Conservation (phyloP, 2,888 invertebrate genomes). For the Xylota sylvarum region DNA sequence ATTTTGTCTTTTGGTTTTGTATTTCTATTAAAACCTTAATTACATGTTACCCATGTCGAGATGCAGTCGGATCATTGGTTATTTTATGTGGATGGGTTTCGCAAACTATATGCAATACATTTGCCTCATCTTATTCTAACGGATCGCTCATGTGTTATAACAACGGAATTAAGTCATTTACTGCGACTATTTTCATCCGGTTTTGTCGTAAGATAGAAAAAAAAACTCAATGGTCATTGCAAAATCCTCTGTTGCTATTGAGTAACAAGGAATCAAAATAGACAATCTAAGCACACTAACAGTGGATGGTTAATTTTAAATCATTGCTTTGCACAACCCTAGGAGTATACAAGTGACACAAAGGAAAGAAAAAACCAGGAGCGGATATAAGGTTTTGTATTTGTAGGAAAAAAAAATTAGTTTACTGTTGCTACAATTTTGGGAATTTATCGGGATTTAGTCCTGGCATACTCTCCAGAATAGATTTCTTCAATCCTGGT, state of each 20-base stretch:
- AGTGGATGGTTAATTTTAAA: not conserved
- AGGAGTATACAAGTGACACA: not conserved
- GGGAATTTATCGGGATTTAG: no score
- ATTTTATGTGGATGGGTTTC: constrained; percentile 16
- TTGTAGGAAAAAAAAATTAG: no score
- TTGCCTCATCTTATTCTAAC: constrained; percentile 10
- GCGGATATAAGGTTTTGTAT: not conserved
- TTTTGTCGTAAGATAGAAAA: not conserved
- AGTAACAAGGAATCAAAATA: constrained; percentile 6
- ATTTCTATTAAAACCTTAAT: constrained; percentile 48
- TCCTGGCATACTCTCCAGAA: no score
- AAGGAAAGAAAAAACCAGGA: constrained; percentile 15
- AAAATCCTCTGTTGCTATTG: not conserved
- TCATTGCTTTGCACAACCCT: not conserved
- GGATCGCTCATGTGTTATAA: not conserved
- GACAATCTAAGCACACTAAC: constrained; percentile 1
- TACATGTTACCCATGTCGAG: constrained; percentile 5
- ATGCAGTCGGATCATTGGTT: constrained; percentile 13
- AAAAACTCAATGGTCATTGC: constrained; percentile 4
- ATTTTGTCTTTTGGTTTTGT: not conserved
- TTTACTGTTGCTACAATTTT: no score
- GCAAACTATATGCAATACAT: not conserved
- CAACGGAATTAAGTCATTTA: constrained; percentile 7
- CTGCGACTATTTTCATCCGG: not conserved
- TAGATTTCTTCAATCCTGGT: no score